phyloP scores from a whole-genome alignment of 2,888 invertebrate genomes.

The Eudasyphora cyanicolor region DNA sequence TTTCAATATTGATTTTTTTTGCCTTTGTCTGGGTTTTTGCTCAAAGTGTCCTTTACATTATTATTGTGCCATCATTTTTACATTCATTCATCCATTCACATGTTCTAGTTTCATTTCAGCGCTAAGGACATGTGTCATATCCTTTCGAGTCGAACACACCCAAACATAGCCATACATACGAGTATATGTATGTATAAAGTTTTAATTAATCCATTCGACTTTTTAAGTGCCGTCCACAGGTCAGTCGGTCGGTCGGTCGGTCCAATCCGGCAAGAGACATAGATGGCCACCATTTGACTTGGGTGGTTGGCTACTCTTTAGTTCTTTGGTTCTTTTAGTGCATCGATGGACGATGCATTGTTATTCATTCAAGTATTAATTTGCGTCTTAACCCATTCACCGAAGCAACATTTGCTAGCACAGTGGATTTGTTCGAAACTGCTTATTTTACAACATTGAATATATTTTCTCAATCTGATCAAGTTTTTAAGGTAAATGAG shows the following conservation, averaged over 20 bases:
- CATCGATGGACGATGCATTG: conserved; percentile 5
- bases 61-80: neutral
- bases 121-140: neutral
- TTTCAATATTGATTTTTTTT: neutral
- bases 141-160: neutral
- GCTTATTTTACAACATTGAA: too few species aligned
- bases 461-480: too few species aligned
- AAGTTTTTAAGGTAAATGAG: too few species aligned
- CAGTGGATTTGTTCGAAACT: neutral
- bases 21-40: neutral
- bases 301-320: too few species aligned
- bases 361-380: conserved; percentile 6
- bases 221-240: too few species aligned
- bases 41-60: neutral
- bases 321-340: neutral
- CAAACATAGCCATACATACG: neutral
- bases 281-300: neutral
- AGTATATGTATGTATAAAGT: neutral
- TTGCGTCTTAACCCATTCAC: neutral
- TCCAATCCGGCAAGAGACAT: conserved; percentile 6
- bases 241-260: too few species aligned
- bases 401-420: neutral
- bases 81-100: neutral
- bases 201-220: conserved; percentile 27
- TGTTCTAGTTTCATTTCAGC: conserved; percentile 19